These are phyloP conservation scores for Chlorocebus sabaeus DNA, from an alignment of 2,113 vertebrate species.

Conservation along the genomic window DNA sequence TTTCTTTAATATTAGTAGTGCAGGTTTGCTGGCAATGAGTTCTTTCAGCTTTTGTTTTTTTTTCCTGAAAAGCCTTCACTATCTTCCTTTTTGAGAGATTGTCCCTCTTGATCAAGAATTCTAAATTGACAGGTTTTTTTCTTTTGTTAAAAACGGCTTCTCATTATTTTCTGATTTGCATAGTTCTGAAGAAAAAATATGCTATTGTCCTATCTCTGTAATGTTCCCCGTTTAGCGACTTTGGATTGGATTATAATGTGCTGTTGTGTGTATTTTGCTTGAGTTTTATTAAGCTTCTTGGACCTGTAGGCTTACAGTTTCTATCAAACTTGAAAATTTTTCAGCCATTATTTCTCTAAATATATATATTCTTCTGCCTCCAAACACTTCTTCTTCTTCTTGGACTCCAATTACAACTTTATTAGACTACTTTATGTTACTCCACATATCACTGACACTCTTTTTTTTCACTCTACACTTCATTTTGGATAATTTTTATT, in stretches of 20 bases:
- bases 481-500: not conserved
- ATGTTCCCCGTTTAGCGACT: not conserved
- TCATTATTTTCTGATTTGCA: not conserved
- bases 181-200: not conserved
- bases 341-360: not conserved
- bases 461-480: not conserved
- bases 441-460: not conserved
- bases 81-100: not conserved
- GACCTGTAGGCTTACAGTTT: not conserved
- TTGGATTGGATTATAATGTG: not conserved
- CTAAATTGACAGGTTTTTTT: not conserved
- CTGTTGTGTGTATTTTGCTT: not conserved
- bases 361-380: not conserved
- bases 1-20: not conserved
- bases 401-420: not conserved
- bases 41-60: not conserved
- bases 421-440: not conserved
- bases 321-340: not conserved
- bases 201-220: not conserved
- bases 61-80: not conserved
- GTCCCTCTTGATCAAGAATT: not conserved
- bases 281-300: not conserved
- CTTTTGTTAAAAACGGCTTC: not conserved
- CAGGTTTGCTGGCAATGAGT: not conserved
- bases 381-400: not conserved